phyloP scores from a whole-genome alignment of 2,888 invertebrate species.

The Pristionchus exspectatus region DNA sequence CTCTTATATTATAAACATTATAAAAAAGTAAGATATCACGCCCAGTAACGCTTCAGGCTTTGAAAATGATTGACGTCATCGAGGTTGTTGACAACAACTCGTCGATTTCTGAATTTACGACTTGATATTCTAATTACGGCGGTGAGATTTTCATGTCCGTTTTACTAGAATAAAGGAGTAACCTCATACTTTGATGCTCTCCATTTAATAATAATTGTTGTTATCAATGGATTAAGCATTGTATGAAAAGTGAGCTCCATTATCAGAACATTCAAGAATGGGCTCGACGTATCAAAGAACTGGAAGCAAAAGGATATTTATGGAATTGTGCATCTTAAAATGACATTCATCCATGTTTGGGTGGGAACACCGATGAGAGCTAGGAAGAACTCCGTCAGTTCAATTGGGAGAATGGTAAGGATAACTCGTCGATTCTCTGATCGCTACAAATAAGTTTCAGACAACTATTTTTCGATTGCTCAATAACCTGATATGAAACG shows the following conservation, averaged over 20 bases:
- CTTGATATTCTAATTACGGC: too few species aligned
- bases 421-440: conserved; percentile 14
- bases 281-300: neutral
- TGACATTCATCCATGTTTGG: neutral
- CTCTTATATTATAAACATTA: too few species aligned
- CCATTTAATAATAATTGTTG: neutral
- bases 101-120: neutral
- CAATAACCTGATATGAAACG: neutral
- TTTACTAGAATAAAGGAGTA: too few species aligned
- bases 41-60: neutral
- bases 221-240: neutral
- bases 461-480: neutral
- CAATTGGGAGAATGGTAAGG: neutral
- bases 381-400: neutral
- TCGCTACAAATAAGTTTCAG: neutral
- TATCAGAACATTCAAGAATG: neutral
- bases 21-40: neutral
- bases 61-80: neutral
- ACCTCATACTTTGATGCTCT: neutral
- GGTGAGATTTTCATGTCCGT: too few species aligned
- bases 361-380: neutral
- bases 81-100: neutral
- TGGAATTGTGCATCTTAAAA: neutral
- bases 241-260: neutral
- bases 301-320: neutral